These are phyloP conservation scores for Darevskia nairensis DNA, from an alignment of 2,797 vertebrate genomes.

Conservation along the genomic window DNA sequence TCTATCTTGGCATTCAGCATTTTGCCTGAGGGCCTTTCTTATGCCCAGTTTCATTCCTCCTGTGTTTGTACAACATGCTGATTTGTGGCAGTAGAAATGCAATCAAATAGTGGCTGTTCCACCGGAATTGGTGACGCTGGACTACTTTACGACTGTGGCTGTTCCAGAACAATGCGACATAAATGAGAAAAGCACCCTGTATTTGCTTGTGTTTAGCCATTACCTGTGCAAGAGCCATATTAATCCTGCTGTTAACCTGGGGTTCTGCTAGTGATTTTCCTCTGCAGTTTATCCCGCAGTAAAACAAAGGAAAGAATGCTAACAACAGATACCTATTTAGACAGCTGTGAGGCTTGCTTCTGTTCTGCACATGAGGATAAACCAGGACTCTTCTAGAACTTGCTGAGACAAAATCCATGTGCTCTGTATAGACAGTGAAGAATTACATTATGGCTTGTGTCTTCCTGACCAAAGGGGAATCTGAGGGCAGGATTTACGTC, in stretches of 20 bases:
- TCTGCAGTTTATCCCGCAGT: slow-evolving; percentile 48
- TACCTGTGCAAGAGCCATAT: not conserved
- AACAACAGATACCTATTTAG: slow-evolving; percentile 51
- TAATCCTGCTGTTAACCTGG: slow-evolving; percentile 26
- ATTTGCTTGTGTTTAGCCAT: not conserved
- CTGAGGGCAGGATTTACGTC: slow-evolving; percentile 30
- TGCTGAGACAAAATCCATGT: slow-evolving; percentile 41
- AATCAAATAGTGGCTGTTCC: not conserved
- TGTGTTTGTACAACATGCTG: not conserved
- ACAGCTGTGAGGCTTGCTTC: slow-evolving; percentile 58
- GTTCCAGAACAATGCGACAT: not conserved
- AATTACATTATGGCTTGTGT: slow-evolving; percentile 22
- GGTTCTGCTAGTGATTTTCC: slow-evolving; percentile 37
- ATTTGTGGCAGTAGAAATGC: not conserved
- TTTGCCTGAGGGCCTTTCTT: not conserved
- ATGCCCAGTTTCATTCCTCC: not conserved
- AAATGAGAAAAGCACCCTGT: not conserved
- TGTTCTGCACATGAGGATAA: slow-evolving; percentile 55
- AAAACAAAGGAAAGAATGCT: slow-evolving; percentile 61
- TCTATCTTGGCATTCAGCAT: not conserved
- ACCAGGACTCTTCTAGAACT: slow-evolving; percentile 39
- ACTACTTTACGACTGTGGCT: not conserved
- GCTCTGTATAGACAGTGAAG: slow-evolving; percentile 30
- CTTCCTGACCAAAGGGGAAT: slow-evolving; percentile 48
- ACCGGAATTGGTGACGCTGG: not conserved